These are phyloP conservation scores for Paedocypris sp. DNA, from an alignment of 2,113 vertebrate species.

Conservation along the genomic window DNA sequence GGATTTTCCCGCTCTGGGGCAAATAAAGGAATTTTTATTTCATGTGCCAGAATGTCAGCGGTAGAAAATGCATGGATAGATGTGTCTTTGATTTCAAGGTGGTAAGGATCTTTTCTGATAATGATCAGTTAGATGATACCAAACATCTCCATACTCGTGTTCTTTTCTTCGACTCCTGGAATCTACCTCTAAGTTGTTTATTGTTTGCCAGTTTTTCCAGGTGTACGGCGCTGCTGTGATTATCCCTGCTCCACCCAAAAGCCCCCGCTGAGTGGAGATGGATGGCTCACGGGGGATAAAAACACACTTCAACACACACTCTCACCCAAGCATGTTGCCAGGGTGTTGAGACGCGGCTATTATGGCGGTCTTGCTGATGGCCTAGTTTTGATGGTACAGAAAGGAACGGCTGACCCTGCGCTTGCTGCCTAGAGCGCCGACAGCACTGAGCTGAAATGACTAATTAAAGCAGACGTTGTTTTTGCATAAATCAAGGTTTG, in stretches of 20 bases:
- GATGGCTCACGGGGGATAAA: conserved; percentile 33
- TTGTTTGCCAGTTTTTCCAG: conserved; percentile 26
- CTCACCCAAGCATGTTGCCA: conserved; percentile 1
- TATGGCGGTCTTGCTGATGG: conserved; percentile 27
- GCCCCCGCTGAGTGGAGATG: conserved; percentile 34
- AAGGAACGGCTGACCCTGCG: conserved; percentile 20
- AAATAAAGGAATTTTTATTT: no score
- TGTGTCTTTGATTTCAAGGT: no score
- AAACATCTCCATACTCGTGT: no score
- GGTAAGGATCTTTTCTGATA: no score
- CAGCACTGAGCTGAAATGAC: conserved; percentile 32
- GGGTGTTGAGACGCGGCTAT: conserved; percentile 29
- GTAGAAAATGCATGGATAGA: no score
- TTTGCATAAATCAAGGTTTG: conserved; percentile 25
- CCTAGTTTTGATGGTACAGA: conserved; percentile 35
- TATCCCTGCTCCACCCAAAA: conserved; percentile 38
- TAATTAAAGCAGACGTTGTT: conserved; percentile 37
- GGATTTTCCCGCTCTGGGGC: no score
- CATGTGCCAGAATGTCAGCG: no score
- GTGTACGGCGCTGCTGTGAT: conserved; percentile 35
- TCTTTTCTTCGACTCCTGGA: no score
- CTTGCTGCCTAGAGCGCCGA: conserved; percentile 9
- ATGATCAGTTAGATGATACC: no score
- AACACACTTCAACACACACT: conserved; percentile 31
- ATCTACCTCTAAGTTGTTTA: conserved; percentile 18